Evolutionary conservation across 2,888 invertebrate species (phyloP).

Genomic region (Anthrax anthrax): DNA sequence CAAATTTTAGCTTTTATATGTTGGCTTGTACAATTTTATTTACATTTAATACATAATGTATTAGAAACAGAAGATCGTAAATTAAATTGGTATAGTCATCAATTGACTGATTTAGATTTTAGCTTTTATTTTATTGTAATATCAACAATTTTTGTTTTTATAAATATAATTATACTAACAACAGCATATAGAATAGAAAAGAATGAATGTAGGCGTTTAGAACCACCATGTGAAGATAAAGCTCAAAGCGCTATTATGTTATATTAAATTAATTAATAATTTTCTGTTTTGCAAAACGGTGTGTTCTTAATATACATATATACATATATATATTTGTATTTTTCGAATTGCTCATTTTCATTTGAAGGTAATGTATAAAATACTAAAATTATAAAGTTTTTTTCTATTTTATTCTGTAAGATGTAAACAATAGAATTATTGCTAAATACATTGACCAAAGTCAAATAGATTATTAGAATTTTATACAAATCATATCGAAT

Average conservation of each 20-base stretch:
- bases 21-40: conserved; percentile 74
- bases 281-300: neutral
- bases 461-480: no score
- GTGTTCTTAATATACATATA: no score
- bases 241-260: conserved; percentile 33
- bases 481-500: no score
- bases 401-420: no score
- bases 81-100: conserved; percentile 70
- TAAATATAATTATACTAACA: conserved; percentile 26
- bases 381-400: no score
- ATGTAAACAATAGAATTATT: no score
- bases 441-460: no score
- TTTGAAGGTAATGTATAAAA: no score
- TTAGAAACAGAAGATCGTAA: conserved; percentile 64
- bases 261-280: conserved; percentile 19
- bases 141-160: conserved; percentile 27
- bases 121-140: conserved; percentile 55
- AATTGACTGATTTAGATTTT: conserved; percentile 65
- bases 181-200: conserved; percentile 25
- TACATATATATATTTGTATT: no score
- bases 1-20: conserved; percentile 60
- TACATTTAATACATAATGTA: conserved; percentile 68
- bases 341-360: no score
- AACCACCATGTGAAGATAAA: conserved; percentile 29
- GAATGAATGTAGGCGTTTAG: conserved; percentile 22